Percentiles rank a stretch among this genome's conserved stretches.
phyloP scores from a whole-genome alignment of 2,888 invertebrate genomes.

The Stenotaenia linearis region DNA sequence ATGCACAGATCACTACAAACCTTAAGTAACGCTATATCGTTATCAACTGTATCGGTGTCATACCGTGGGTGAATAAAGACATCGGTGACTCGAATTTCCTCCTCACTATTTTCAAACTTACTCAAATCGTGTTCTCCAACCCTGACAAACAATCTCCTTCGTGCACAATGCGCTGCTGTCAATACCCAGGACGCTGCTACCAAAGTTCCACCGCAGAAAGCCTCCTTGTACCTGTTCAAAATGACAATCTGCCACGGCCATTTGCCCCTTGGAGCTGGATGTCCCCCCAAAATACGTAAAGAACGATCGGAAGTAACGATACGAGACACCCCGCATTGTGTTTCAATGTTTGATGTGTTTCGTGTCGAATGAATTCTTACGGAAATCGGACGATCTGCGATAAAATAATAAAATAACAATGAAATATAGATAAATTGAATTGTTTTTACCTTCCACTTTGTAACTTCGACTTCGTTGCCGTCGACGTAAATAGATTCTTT shows the following conservation, averaged over 20 bases:
- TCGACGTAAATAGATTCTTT: constrained; percentile 46
- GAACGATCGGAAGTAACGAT: constrained; percentile 35
- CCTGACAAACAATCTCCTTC: constrained; percentile 68
- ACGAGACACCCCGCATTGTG: constrained; percentile 36
- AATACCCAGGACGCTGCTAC: constrained; percentile 76
- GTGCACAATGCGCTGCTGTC: constrained; percentile 80
- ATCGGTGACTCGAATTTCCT: constrained; percentile 64
- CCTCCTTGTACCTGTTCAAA: constrained; percentile 74
- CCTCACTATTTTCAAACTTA: constrained; percentile 66
- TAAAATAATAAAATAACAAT: too few species aligned
- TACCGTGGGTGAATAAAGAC: constrained; percentile 77
- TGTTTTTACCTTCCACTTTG: not conserved
- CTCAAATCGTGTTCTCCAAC: constrained; percentile 80
- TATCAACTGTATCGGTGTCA: constrained; percentile 81
- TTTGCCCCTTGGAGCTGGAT: constrained; percentile 68
- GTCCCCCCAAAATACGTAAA: constrained; percentile 79
- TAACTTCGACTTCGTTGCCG: not conserved
- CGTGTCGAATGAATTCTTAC: too few species aligned
- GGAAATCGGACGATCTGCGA: not conserved
- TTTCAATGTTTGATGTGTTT: too few species aligned
- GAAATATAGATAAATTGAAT: too few species aligned
- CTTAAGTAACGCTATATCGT: constrained; percentile 78
- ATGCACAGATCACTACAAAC: too few species aligned
- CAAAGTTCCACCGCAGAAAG: constrained; percentile 81
- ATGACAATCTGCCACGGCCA: constrained; percentile 92